Evolutionary conservation across 1,140 invertebrate genomes (phyloP).

Genomic region (Ceratosolen solmsi): DNA sequence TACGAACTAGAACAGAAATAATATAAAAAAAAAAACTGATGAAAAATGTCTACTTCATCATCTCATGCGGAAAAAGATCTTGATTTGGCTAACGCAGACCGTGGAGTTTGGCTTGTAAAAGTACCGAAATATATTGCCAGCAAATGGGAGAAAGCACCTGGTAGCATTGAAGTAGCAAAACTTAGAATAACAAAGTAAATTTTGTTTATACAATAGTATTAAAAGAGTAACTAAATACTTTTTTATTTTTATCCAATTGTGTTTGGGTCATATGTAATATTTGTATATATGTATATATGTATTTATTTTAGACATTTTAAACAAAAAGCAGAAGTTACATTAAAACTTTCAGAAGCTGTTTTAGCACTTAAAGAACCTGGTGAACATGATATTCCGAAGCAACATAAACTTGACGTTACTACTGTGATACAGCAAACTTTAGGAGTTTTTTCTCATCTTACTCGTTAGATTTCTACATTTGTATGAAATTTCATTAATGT

Average conservation of each 20-base stretch:
- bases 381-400: slow-evolving; percentile 86
- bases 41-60: slow-evolving; percentile 25
- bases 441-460: slow-evolving; percentile 89
- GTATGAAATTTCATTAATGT: no score
- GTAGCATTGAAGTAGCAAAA: slow-evolving; percentile 85
- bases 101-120: slow-evolving; percentile 97
- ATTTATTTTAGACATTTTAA: slow-evolving; percentile 70
- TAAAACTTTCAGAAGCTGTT: slow-evolving; percentile 81
- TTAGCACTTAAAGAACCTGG: slow-evolving; percentile 80
- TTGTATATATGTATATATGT: background rate
- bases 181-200: slow-evolving; percentile 82
- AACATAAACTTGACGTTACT: slow-evolving; percentile 91
- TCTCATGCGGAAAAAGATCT: slow-evolving; percentile 81
- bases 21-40: background rate
- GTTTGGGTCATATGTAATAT: no score
- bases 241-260: background rate
- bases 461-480: slow-evolving; percentile 74
- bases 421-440: slow-evolving; percentile 90
- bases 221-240: background rate
- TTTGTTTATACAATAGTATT: slow-evolving; percentile 32
- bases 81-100: slow-evolving; percentile 88
- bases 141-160: slow-evolving; percentile 89
- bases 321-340: slow-evolving; percentile 82
- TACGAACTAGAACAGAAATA: background rate
- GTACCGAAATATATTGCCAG: slow-evolving; percentile 96